Base-by-base conservation (phyloP, 2,888 invertebrate genomes). In the Peribatodes rhomboidaria region DNA sequence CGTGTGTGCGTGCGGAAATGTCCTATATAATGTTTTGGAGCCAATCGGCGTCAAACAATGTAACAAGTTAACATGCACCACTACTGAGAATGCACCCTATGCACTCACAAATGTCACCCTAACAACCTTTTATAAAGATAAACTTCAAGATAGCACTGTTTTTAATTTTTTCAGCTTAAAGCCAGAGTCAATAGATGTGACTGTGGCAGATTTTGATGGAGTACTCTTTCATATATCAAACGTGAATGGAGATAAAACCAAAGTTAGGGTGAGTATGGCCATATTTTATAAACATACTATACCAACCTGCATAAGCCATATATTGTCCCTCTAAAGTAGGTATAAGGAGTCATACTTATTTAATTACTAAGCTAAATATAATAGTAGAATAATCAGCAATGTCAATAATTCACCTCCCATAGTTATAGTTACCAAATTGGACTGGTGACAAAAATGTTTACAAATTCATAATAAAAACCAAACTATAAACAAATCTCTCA, bases 181-280 rank as follows among this genome's bases (percentile, higher is more conserved):
- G 95, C 97, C 97, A 73, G 99, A 99, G 90, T 97, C 97, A 78
- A 98, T 98, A 87, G 98, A 99, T 94, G 97, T 99, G 81, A 96
- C 95, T 75, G 96, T 98, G 87, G 98, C 98, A 78, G 99, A 99
- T 94, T 99, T 99, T 94, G 99, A 99, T 95, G 99, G 99, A 80
- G 99, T 98, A 71, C 94, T 99, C 76, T 99, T 98, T 94, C 99
- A 99, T 94, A 97, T 99, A 94, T 99, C 99, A 70, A 99, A 99
- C 95, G 95, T 98, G 81, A 97, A 98, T 92, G 97, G 97, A 82
- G 99, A 99, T 92, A 99, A 98, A 95, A 97, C 97, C 83, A 99
- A 99, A 96, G 96, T 99, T 94, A 96, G 97, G 95, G 99, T 99
- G 94, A 95, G 97, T 87, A 46, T 68, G 13, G 18, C 52, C 27